These are phyloP conservation scores for Sebastes cheni DNA, from an alignment of 2,797 vertebrate species.

Conservation along the genomic window DNA sequence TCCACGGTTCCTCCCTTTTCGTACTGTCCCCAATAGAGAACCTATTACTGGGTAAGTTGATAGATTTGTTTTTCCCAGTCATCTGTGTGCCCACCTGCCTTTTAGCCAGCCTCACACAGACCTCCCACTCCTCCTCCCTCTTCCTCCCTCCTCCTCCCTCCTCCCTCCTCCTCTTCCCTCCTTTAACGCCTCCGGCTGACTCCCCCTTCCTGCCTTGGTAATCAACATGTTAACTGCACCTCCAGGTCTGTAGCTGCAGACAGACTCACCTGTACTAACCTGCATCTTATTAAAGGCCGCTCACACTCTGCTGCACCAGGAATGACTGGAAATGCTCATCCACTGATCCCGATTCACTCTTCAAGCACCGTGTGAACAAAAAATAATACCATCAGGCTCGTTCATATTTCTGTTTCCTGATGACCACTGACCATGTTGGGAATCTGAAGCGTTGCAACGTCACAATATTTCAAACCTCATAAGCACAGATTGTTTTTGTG, in stretches of 20 bases:
- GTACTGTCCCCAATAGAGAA: slow-evolving; percentile 72
- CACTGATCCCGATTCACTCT: slow-evolving; percentile 52
- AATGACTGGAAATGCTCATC: slow-evolving; percentile 72
- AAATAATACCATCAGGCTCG: neutral
- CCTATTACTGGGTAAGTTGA: slow-evolving; percentile 81
- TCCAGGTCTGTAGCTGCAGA: slow-evolving; percentile 56
- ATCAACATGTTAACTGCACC: slow-evolving; percentile 58
- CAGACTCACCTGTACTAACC: slow-evolving; percentile 48
- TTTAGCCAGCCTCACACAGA: slow-evolving; percentile 43
- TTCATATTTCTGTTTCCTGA: slow-evolving; percentile 16
- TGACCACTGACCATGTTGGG: slow-evolving; percentile 17
- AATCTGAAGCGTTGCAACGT: slow-evolving; percentile 3
- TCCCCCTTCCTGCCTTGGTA: slow-evolving; percentile 41
- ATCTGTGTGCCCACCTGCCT: slow-evolving; percentile 66
- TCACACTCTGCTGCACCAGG: slow-evolving; percentile 57
- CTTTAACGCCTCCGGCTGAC: slow-evolving; percentile 42
- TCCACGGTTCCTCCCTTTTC: slow-evolving; percentile 69
- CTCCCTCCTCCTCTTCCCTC: neutral
- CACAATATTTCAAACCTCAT: neutral
- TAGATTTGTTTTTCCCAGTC: slow-evolving; percentile 52
- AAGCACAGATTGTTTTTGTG: neutral
- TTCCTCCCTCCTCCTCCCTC: neutral
- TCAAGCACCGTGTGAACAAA: slow-evolving; percentile 9
- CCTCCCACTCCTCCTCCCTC: neutral
- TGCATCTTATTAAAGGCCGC: slow-evolving; percentile 34